Base-by-base conservation (phyloP, 2,113 vertebrate genomes). In the Cyprinodon brontotheroides region DNA sequence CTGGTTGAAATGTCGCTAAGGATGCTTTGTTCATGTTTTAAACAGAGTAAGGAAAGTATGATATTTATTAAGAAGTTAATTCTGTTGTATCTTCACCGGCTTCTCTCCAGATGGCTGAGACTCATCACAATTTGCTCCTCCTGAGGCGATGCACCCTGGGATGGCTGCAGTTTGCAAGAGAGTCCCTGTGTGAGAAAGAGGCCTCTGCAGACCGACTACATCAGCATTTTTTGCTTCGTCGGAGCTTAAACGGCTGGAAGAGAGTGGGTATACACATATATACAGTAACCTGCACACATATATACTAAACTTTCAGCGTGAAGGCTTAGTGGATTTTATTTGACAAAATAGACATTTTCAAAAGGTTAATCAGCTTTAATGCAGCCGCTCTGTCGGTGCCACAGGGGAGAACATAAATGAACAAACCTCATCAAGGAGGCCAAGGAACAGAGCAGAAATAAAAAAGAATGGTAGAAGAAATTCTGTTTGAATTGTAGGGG, bases 81-180 rank as follows among this genome's bases (percentile, higher is more conserved):
- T n/a, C 50, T n/a, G n/a, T 17, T 57, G 20, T 57, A 57, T 57
- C 50, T 10, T 9, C 20, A 0, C 50, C 20, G 2, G 10, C 14
- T 20, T 57, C 1, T 36, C 37, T 72, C 82, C 82, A 99, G 98
- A 85, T 96, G 88, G 96, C 97, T 11, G 68, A 92, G 86, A 89
- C 72, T 80, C 95, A 97, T 87, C 86, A 95, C 72, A 85, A 65
- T 77, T 80, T 81, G 63, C 50, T 59, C 50, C 79, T 97, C 63
- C 93, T 95, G 90, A 95, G 89, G 78, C 91, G 79, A 41, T 95
- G 84, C 78, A 87, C 95, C 57, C 78, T 92, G 69, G 38, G 43
- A 79, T 99, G 98, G 98, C 89, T 91, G 57, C 93, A 81, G 76
- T 69, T 79, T 3, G 72, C 92, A 40, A 91, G 77, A 72, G 83